Conservation (phyloP, 2,113 vertebrate species). For the Ctenomys sociabilis region DNA sequence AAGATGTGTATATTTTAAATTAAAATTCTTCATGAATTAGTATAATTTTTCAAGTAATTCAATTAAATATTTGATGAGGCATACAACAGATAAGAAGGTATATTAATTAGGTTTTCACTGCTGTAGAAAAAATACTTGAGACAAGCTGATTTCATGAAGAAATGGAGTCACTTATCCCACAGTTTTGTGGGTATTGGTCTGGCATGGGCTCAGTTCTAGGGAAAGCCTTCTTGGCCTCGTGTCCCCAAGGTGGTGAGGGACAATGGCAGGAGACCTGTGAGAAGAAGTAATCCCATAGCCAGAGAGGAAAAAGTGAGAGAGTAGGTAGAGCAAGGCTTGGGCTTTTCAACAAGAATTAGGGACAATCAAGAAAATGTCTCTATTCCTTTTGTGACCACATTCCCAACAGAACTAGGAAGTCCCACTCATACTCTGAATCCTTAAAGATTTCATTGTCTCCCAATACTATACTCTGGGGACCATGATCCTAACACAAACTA, state of each 20-base stretch:
- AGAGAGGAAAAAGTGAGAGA: background rate
- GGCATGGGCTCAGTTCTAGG: background rate
- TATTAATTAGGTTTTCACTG: background rate
- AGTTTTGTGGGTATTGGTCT: background rate
- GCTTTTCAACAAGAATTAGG: background rate
- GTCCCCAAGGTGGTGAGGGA: background rate
- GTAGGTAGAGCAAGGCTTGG: too few relatives aligned
- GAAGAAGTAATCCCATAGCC: background rate
- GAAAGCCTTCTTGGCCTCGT: background rate
- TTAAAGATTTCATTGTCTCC: background rate
- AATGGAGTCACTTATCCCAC: background rate
- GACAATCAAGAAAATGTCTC: background rate
- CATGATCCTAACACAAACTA: background rate
- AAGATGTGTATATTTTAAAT: background rate
- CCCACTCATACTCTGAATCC: background rate
- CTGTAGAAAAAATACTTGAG: background rate
- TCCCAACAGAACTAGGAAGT: background rate
- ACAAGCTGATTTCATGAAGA: background rate
- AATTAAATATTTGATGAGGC: slow-evolving; percentile 23
- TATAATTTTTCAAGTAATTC: slow-evolving; percentile 23
- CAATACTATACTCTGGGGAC: background rate
- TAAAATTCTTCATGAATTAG: slow-evolving; percentile 7
- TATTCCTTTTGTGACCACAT: background rate
- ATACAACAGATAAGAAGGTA: background rate
- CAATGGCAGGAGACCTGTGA: too few relatives aligned